Evolutionary conservation across 2,888 invertebrate species (phyloP), one percentile per base, ranked within the genome.

Genomic region (Drosophila meridionalis): DNA sequence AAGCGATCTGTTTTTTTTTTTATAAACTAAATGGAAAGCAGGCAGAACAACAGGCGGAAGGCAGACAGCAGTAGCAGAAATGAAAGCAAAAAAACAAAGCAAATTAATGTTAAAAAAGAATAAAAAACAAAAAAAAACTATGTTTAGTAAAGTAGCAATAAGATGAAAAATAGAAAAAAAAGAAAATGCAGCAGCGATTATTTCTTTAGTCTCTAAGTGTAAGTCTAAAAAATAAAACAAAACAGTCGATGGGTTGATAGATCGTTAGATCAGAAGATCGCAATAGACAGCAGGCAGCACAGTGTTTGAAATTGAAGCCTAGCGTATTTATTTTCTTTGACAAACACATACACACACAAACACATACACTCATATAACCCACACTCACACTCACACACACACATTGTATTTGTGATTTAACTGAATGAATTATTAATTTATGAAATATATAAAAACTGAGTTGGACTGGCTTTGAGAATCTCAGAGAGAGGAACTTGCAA

Each of bases 331-430:
- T 78, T 78, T 80, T 78, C 62, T 68, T 68, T 70, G 30, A 69
- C 56, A 66, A 58, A 68, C 26, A 69, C 52, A 30, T 30, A 30
- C 45, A 73, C 26, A 26, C 45, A 11, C 20, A 20, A 20, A 36
- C 65, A 69, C 45, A 42, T 58, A 64, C 47, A 60, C 55, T 32
- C 53, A 52, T n/a, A 40, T 8, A 26, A 53, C 12, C 50, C 56
- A 71, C 57, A 61, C 59, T 38, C 47, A 64, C 53, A 61, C 20
- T 70, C 53, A 66, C 67, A 73, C 74, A 77, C 69, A 59, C 57
- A 66, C 45, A 80, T 73, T 76, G 83, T 86, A 86, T 83, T 83
- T 83, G 83, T 83, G 83, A 81, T 86, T 83, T 80, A 70, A 73
- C 42, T 64, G 26, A 77, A 76, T 72, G 57, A 52, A 68, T 70